Conservation (phyloP, 1,140 invertebrate genomes). For the Diabrotica undecimpunctata region DNA sequence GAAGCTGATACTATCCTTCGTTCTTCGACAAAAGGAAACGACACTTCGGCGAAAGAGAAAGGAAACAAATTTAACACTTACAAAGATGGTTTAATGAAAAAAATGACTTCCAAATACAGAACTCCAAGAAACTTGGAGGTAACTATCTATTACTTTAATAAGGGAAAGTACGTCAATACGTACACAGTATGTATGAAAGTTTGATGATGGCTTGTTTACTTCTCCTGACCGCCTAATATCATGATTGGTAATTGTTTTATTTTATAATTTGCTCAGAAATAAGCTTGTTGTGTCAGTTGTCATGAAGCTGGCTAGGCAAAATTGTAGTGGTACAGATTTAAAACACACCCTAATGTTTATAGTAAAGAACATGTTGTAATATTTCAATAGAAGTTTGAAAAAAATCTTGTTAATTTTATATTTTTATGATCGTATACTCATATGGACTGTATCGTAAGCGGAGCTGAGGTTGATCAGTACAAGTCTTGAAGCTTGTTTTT, state of each 20-base stretch:
- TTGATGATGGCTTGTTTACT: neutral
- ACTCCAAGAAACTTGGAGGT: slow-evolving; percentile 46
- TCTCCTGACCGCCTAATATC: neutral
- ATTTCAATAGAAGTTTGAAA: too few relatives aligned
- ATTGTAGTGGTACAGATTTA: too few relatives aligned
- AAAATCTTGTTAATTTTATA: too few relatives aligned
- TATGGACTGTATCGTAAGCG: too few relatives aligned
- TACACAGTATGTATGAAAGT: slow-evolving; percentile 29
- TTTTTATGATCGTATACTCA: too few relatives aligned
- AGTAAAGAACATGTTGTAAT: too few relatives aligned
- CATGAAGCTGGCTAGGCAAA: too few relatives aligned
- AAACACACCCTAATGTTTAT: too few relatives aligned
- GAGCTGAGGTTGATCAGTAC: too few relatives aligned
- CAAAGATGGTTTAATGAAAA: slow-evolving; percentile 36
- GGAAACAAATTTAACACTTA: slow-evolving; percentile 29
- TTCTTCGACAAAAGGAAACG: slow-evolving; percentile 27
- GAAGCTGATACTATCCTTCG: slow-evolving; percentile 27
- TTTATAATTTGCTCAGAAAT: too few relatives aligned
- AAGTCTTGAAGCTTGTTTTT: too few relatives aligned
- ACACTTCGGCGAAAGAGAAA: slow-evolving; percentile 12
- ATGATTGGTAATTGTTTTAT: neutral
- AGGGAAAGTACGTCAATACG: slow-evolving; percentile 42
- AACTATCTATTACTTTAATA: slow-evolving; percentile 47
- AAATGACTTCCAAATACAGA: slow-evolving; percentile 37
- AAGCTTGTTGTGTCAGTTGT: too few relatives aligned